Conservation (phyloP, 2,888 invertebrate genomes). For the Desoria tigrina region DNA sequence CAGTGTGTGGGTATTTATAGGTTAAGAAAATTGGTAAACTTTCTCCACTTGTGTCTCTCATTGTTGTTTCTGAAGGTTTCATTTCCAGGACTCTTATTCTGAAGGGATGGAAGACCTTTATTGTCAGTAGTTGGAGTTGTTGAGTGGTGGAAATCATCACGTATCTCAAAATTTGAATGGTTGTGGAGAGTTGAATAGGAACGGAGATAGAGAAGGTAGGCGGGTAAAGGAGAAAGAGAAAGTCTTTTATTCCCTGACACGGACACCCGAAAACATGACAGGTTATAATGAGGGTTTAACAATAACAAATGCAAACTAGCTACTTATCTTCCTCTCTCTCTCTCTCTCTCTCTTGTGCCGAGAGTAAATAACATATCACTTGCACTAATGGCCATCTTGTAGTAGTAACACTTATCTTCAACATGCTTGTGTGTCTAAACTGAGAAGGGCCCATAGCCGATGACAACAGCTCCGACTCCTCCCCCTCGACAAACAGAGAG, state of each 20-base stretch:
- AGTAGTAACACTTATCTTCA: background rate
- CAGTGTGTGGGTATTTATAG: constrained; percentile 9
- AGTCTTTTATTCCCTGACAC: too few species aligned
- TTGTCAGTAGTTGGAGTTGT: too few species aligned
- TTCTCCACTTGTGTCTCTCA: constrained; percentile 4
- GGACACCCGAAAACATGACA: constrained; percentile 7
- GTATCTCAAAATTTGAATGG: too few species aligned
- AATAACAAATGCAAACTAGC: constrained; percentile 12
- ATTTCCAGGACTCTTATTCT: too few species aligned
- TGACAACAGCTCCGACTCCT: background rate
- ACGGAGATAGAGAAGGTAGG: background rate
- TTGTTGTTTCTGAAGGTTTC: too few species aligned
- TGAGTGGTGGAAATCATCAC: too few species aligned
- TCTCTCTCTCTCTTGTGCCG: too few species aligned
- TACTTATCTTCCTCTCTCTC: constrained; percentile 9
- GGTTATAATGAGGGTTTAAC: constrained; percentile 16
- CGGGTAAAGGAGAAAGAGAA: background rate
- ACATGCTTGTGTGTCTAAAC: background rate
- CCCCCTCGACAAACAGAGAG: constrained; percentile 8
- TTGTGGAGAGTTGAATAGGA: too few species aligned
- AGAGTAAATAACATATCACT: too few species aligned
- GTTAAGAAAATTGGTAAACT: constrained; percentile 14
- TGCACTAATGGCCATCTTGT: constrained; percentile 12
- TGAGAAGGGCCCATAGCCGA: background rate
- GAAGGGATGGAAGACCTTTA: too few species aligned